phyloP scores from a whole-genome alignment of 2,797 vertebrate species.

The Molossus molossus region DNA sequence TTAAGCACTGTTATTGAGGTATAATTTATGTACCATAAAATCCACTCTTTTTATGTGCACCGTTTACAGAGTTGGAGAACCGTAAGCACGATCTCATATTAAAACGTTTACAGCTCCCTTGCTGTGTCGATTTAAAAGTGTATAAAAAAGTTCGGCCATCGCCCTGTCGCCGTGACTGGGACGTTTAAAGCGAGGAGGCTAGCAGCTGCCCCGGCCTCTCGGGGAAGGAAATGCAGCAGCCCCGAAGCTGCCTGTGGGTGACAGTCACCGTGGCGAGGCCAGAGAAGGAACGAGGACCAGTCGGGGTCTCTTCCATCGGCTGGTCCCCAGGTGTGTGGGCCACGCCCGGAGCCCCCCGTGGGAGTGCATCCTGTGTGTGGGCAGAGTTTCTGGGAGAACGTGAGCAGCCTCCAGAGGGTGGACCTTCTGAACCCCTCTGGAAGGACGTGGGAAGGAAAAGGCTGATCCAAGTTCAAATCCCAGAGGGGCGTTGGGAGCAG shows the following conservation, averaged over 20 bases:
- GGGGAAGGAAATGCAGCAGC: neutral
- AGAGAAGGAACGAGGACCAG: accelerated
- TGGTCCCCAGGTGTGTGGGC: neutral
- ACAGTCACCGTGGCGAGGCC: neutral
- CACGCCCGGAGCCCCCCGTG: neutral
- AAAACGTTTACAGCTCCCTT: neutral
- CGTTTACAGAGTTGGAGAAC: neutral
- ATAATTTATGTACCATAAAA: constrained; percentile 59
- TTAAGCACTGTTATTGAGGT: neutral
- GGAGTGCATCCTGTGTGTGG: no score
- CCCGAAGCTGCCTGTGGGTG: accelerated
- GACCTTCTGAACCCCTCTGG: neutral
- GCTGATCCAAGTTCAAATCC: neutral
- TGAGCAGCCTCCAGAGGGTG: neutral
- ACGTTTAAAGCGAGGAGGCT: neutral
- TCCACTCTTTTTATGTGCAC: neutral
- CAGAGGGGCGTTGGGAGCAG: neutral
- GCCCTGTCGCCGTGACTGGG: neutral
- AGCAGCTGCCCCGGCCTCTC: neutral
- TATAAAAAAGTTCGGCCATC: neutral
- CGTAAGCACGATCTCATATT: neutral
- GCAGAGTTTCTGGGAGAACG: no score
- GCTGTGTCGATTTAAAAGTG: neutral
- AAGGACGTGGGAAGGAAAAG: neutral
- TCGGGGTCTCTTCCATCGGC: accelerated